phyloP scores from a whole-genome alignment of 2,797 vertebrate genomes.

The Diplodus sargus region DNA sequence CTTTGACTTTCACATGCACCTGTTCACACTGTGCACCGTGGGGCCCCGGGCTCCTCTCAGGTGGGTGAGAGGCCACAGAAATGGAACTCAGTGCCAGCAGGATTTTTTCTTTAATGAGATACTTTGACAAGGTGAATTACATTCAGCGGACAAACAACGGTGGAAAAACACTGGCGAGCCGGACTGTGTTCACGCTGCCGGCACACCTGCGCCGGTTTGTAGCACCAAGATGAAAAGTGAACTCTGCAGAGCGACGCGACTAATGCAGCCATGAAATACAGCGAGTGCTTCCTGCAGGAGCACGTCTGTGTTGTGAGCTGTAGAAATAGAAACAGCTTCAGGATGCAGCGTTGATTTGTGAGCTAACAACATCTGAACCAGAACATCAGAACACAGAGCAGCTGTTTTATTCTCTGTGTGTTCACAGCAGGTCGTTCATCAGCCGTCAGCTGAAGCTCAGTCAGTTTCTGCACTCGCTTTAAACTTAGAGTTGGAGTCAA shows the following conservation, averaged over 20 bases:
- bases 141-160: conserved; percentile 33
- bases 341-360: neutral
- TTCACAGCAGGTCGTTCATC: neutral
- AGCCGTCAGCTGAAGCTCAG: too few relatives aligned
- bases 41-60: conserved; percentile 20
- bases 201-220: conserved; percentile 1
- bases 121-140: conserved; percentile 50
- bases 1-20: conserved; percentile 48
- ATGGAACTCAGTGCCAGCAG: conserved; percentile 30
- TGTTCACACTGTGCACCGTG: conserved; percentile 45
- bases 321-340: neutral
- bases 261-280: neutral
- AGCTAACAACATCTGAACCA: neutral
- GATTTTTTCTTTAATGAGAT: conserved; percentile 52
- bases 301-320: conserved; percentile 1
- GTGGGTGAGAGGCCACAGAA: conserved; percentile 36
- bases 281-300: neutral
- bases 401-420: neutral
- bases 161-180: conserved; percentile 13
- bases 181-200: conserved; percentile 13
- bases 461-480: too few relatives aligned
- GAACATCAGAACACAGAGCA: too few relatives aligned
- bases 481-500: too few relatives aligned
- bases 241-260: conserved; percentile 1
- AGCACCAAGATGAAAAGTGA: neutral